Evolutionary conservation across 2,113 vertebrate genomes (phyloP).

Genomic region (Boulengerochromis microlepis): DNA sequence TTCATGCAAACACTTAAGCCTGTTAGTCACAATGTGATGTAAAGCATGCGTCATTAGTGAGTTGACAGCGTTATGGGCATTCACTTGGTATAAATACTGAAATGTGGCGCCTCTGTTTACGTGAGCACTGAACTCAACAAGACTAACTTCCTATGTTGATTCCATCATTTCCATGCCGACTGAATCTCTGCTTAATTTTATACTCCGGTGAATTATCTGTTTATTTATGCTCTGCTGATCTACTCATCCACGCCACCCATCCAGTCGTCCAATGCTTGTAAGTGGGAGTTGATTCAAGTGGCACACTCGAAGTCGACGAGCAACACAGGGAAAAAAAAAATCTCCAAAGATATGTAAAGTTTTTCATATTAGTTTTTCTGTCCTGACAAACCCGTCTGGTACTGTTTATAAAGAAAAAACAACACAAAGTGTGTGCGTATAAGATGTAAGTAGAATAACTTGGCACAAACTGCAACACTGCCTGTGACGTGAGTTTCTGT

Average conservation of each 20-base stretch:
- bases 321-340: not conserved
- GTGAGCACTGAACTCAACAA: not conserved
- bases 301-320: not conserved
- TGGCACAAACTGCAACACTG: not conserved
- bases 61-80: not conserved
- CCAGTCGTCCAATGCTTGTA: not conserved
- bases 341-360: not conserved
- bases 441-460: not conserved
- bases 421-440: not conserved
- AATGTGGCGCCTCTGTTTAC: not conserved
- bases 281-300: not conserved
- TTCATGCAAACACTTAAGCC: not conserved
- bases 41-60: not conserved
- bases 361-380: not conserved
- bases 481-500: not conserved
- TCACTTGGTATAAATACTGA: not conserved
- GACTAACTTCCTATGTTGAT: not conserved
- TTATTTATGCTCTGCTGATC: not conserved
- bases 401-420: not conserved
- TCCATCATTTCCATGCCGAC: not conserved
- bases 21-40: conserved; percentile 21
- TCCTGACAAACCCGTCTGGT: not conserved
- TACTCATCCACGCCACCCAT: not conserved
- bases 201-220: not conserved
- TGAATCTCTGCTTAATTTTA: not conserved